A percentile compares a stretch with the other conserved stretches of the same genome.
Conservation (phyloP, 1,140 invertebrate genomes). For the Penaeus japonicus region DNA sequence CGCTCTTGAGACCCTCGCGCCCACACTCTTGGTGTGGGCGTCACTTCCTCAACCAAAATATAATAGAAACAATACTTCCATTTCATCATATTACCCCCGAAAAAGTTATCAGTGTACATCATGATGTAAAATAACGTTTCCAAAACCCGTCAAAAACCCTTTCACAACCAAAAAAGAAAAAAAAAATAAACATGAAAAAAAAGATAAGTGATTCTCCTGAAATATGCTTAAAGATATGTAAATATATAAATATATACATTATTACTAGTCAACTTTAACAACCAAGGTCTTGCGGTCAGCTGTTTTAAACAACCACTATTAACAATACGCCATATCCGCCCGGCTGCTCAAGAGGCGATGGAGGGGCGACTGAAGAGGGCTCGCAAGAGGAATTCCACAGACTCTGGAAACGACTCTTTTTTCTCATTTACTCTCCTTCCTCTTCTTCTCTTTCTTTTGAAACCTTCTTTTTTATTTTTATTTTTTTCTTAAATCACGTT, state of each 20-base stretch:
- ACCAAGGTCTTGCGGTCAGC: conserved; percentile 42
- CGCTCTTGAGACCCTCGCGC: too few species aligned
- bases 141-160: background rate
- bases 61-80: conserved; percentile 33
- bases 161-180: background rate
- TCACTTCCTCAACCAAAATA: background rate
- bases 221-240: conserved; percentile 45
- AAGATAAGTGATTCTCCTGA: conserved; percentile 43
- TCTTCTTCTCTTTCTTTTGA: background rate
- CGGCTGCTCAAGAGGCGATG: too few species aligned
- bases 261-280: conserved; percentile 29
- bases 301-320: background rate
- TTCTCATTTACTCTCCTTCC: background rate
- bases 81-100: conserved; percentile 28
- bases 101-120: conserved; percentile 42
- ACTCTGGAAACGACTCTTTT: too few species aligned
- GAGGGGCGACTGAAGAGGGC: too few species aligned
- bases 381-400: too few species aligned
- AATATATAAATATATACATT: conserved; percentile 56
- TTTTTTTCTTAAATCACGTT: too few species aligned
- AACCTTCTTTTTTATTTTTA: background rate
- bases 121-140: conserved; percentile 39
- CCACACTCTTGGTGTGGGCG: too few species aligned
- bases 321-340: too few species aligned
- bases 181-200: conserved; percentile 27